Evolutionary conservation across 2,888 invertebrate species (phyloP).

Genomic region (Macaria notata): DNA sequence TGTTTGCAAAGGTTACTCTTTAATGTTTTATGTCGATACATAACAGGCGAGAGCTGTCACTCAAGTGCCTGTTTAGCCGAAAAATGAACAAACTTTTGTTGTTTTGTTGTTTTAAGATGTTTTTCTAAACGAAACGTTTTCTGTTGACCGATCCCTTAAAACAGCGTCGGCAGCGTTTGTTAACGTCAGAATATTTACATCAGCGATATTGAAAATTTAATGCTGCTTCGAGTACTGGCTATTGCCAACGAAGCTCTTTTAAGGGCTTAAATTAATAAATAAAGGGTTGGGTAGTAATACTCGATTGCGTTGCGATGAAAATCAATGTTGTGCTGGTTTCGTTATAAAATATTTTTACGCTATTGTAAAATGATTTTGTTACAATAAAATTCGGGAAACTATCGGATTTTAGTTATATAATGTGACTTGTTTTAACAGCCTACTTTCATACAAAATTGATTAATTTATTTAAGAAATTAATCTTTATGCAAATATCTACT

Average conservation of each 20-base stretch:
- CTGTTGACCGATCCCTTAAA: conserved; percentile 31
- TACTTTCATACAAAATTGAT: too few relatives aligned
- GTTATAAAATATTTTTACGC: too few relatives aligned
- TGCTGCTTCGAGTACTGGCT: conserved; percentile 8
- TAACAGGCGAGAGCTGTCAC: conserved; percentile 44
- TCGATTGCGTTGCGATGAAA: too few relatives aligned
- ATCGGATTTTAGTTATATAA: too few relatives aligned
- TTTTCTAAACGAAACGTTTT: conserved; percentile 29
- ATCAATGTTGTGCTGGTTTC: too few relatives aligned
- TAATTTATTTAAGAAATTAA: too few relatives aligned
- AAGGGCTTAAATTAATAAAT: conserved; percentile 1
- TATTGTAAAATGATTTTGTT: too few relatives aligned
- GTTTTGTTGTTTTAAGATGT: conserved; percentile 27
- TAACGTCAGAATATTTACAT: conserved; percentile 24
- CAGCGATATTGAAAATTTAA: conserved; percentile 19
- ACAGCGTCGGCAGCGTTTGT: conserved; percentile 28
- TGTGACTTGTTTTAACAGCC: too few relatives aligned
- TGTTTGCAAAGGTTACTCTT: too few relatives aligned
- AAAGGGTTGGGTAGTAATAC: not conserved
- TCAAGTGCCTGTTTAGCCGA: conserved; percentile 38
- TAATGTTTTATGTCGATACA: too few relatives aligned
- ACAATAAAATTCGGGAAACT: too few relatives aligned
- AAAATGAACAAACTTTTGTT: conserved; percentile 37
- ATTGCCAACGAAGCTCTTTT: conserved; percentile 1
- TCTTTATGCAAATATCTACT: too few relatives aligned